A percentile compares a stretch with the other conserved stretches of the same genome.
Evolutionary conservation across 2,113 vertebrate genomes (phyloP).

Genomic region (Forbesichthys papilliferus): DNA sequence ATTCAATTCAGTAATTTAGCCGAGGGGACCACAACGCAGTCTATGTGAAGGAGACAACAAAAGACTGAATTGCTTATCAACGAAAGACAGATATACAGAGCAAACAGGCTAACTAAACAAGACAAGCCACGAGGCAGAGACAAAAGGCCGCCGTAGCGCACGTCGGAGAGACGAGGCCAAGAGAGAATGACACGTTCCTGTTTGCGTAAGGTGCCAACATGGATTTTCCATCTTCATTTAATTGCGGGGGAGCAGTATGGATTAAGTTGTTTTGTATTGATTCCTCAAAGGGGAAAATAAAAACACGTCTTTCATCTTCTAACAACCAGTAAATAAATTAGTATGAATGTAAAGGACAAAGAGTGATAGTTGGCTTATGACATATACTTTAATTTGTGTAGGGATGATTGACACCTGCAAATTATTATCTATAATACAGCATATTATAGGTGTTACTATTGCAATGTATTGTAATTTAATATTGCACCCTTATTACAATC

Average conservation of each 20-base stretch:
- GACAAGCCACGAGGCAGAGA: slow-evolving; percentile 12
- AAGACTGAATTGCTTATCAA: slow-evolving; percentile 20
- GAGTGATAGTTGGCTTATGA: slow-evolving; percentile 32
- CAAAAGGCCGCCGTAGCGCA: slow-evolving; percentile 15
- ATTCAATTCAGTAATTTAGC: slow-evolving; percentile 52
- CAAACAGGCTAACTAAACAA: slow-evolving; percentile 25
- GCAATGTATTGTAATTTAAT: too few species aligned
- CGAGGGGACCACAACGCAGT: slow-evolving; percentile 31
- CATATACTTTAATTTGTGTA: too few species aligned
- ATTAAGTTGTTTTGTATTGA: slow-evolving; percentile 59
- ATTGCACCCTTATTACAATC: too few species aligned
- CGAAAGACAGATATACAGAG: slow-evolving; percentile 13
- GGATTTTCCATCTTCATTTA: slow-evolving; percentile 69
- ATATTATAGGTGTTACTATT: too few species aligned
- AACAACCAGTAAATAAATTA: slow-evolving; percentile 15
- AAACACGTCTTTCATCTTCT: slow-evolving; percentile 17
- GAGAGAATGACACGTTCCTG: slow-evolving; percentile 49
- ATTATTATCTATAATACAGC: too few species aligned
- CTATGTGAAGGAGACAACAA: slow-evolving; percentile 6
- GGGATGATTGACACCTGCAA: too few species aligned
- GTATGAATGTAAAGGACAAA: slow-evolving; percentile 26
- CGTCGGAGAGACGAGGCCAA: slow-evolving; percentile 38
- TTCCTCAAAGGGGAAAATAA: slow-evolving; percentile 33
- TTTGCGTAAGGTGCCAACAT: slow-evolving; percentile 63
- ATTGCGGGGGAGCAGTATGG: slow-evolving; percentile 57